A percentile compares a stretch with the other conserved stretches of the same genome.
Conservation (phyloP, 1,140 invertebrate genomes). For the Liolophura sinensis region DNA sequence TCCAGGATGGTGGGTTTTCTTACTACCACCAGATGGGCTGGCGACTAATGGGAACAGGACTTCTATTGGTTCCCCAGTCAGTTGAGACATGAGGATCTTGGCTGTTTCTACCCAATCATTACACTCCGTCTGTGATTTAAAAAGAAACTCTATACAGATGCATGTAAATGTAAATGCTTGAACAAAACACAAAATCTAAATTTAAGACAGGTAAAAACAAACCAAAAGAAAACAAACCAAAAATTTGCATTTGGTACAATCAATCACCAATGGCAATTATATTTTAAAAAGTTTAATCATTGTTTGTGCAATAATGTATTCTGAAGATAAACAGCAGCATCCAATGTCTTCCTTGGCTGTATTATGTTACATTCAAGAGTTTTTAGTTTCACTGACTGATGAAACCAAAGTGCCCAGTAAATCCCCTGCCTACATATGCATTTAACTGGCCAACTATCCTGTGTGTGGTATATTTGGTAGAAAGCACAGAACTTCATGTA, state of each 20-base stretch:
- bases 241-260: background rate
- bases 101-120: slow-evolving; percentile 52
- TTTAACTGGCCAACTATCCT: no score
- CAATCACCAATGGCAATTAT: background rate
- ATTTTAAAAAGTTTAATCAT: no score
- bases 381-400: no score
- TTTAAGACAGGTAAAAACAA: background rate
- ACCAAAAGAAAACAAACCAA: background rate
- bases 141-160: background rate
- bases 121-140: slow-evolving; percentile 40
- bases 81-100: slow-evolving; percentile 40
- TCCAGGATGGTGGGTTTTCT: background rate
- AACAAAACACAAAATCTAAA: background rate
- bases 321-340: no score
- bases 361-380: no score
- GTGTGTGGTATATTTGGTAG: no score
- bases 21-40: background rate
- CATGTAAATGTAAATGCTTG: background rate
- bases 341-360: no score
- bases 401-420: no score
- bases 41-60: slow-evolving; percentile 28
- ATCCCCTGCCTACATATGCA: no score
- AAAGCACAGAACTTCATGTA: no score
- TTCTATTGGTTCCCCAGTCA: slow-evolving; percentile 36
- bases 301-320: no score